Base-by-base conservation (phyloP, 2,797 vertebrate genomes). In the Neosilurus mollespiculum region DNA sequence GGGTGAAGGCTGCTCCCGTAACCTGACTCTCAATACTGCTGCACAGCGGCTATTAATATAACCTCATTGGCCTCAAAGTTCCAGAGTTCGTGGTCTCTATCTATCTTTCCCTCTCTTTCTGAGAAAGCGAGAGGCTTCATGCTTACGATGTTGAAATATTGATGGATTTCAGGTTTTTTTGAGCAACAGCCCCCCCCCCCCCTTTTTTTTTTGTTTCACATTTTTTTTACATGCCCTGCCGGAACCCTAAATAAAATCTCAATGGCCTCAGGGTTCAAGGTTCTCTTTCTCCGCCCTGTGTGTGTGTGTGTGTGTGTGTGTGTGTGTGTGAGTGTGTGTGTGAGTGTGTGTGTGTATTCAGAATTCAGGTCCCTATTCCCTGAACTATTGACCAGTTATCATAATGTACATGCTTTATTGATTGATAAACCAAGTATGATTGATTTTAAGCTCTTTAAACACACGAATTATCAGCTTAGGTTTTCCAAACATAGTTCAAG, bases 11-110 rank as follows among this genome's bases (percentile, higher is more conserved):
- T 80, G 77, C 66, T 71, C 62, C 81, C 43, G 83, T 70, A 85
- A 85, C 80, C 65, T 4, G 30, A 87, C 71, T 61, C 54, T 4
- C 79, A 73, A 84, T 24, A 86, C 88, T 73, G 66, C 86, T 83
- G 88, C 86, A 86, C 85, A 66, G 84, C 81, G 84, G 67, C 82
- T 83, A 79, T 88, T 89, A 80, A 88, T 56, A 83, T 80, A 85
- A 70, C 80, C 84, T 82, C 79, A 69, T 12, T 80, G 75, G 75
- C 80, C 81, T 85, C 51, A 49, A 51, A 54, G 22, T 81, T 84
- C 26, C 75, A 84, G 80, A n/a, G 84, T 86, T 86, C 87, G 83
- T 81, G 81, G 75, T 72, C 62, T 81, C 83, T 86, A 26, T 81
- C 78, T 76, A 70, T 85, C 49, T 82, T 51, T 81, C 67, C 81